phyloP scores from a whole-genome alignment of 2,888 invertebrate species.

The Vandiemenella viatica region DNA sequence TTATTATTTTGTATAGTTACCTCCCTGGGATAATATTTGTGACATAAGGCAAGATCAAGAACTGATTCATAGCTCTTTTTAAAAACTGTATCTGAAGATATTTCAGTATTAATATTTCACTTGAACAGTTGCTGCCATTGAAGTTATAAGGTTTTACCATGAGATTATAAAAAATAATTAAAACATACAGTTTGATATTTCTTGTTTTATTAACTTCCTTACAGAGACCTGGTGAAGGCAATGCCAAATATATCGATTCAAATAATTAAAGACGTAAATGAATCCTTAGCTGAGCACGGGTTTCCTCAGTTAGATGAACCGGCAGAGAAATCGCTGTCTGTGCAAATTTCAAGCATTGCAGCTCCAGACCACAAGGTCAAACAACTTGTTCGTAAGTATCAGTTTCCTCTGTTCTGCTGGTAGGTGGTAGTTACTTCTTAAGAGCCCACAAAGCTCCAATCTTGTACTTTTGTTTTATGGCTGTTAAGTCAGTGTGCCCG shows the following conservation, averaged over 20 bases:
- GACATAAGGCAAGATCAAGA: too few species aligned
- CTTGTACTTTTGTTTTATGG: not conserved
- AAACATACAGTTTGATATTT: too few species aligned
- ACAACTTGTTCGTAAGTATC: conserved; percentile 57
- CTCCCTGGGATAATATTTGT: too few species aligned
- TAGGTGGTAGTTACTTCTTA: not conserved
- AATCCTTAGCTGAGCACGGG: conserved; percentile 43
- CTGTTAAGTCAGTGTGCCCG: too few species aligned
- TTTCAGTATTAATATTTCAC: too few species aligned
- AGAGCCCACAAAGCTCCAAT: not conserved
- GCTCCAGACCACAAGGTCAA: conserved; percentile 59
- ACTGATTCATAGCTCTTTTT: too few species aligned
- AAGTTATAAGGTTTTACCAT: too few species aligned
- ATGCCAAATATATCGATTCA: conserved; percentile 56
- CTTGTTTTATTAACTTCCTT: too few species aligned
- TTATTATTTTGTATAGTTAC: too few species aligned
- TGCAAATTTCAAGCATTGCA: conserved; percentile 46
- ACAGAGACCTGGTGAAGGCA: conserved; percentile 40
- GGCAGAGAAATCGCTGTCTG: conserved; percentile 43
- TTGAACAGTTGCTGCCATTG: too few species aligned
- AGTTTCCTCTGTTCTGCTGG: not conserved
- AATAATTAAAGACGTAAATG: conserved; percentile 53
- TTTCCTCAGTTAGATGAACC: conserved; percentile 40
- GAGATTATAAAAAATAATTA: too few species aligned
- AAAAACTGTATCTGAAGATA: too few species aligned